Base-by-base conservation (phyloP, 2,888 invertebrate genomes). In the Eupeodes luniger region DNA sequence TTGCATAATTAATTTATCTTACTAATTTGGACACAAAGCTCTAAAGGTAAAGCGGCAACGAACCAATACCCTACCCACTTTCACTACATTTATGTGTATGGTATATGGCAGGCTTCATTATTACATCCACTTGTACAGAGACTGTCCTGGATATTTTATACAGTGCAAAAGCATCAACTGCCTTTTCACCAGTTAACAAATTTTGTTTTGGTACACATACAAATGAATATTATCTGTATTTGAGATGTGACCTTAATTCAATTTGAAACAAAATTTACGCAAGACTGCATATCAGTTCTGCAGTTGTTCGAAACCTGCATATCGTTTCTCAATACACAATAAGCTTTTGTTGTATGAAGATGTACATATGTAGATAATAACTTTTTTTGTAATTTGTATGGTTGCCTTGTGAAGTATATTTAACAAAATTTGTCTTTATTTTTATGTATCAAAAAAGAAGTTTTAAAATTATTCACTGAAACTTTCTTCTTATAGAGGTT, bases 1-100 rank as follows among this genome's bases (percentile, higher is more conserved):
- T 61, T 76, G 86, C 83, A 86, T 85, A 83, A 86, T 86, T 86
- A 86, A 86, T 83, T 86, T 76, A 86, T 51, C 53, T 69, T 64
- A 83, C 79, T 67, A 81, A 72, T 81, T 85, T 77, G n/a, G 47
- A 77, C 64, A 47, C 66, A 77, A 81, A 44, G 40, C 81, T 81
- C 34, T 59, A 67, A 78, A 61, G 57, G 40, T 62, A 36, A n/a
- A 61, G 2, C 11, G 11, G 16, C 16, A 19, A 3, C 44, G 5
- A 49, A 53, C 7, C 62, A 47, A 27, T 16, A 70, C n/a, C 19
- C 12, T 16, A 70, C n/a, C 19, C 12, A 11, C 55, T 44, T 59
- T 44, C 61, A 49, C 47, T 59, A 36, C 5, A 19, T 40, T 1
- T 16, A 5, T 5, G 14, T 4, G 34, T 12, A 16, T 9, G 12